Base-by-base conservation (phyloP, 2,113 vertebrate genomes). In the Hemibagrus wyckioides region DNA sequence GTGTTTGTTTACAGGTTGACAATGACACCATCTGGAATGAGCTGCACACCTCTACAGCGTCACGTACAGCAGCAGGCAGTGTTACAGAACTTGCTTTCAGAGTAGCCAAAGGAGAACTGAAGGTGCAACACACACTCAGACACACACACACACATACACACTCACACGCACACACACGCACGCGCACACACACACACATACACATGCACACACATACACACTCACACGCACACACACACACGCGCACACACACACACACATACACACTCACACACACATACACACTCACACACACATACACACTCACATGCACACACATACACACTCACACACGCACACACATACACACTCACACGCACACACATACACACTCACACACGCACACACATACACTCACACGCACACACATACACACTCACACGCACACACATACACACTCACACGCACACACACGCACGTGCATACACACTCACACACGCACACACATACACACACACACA, bases 11-110 rank as follows among this genome's bases (percentile, higher is more conserved):
- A 86, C 95, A 99, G 98, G 97, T 98, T 85, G 98, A 99, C 87
- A 96, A 95, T 0, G 98, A 99, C 89, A 99, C 98, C 71, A 92
- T 98, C 92, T 99, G 98, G 98, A 99, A 98, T 0, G 98, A 99
- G 88, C 94, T 96, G 85, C 97, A 99, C 90, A 98, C 98, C 8
- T 96, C 97, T 83, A 96, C 96, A 0, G 97, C 97, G 0, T 97
- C 98, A 0, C 97, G 97, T 6, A 95, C 96, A 90, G 98, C 98
- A 0, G 97, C 96, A 0, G 98, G 98, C 86, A 97, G 97, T 0
- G 97, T 99, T 88, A 97, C 96, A 0, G 98, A 99, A 88, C 94
- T 99, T 81, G 97, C 97, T 63, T 96, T 98, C 94, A 97, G 96
- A 92, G 98, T 99, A 93, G 97, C 97, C 69, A 96, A 96, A 88